phyloP scores from a whole-genome alignment of 2,888 invertebrate genomes.

The Pheosia gnoma region DNA sequence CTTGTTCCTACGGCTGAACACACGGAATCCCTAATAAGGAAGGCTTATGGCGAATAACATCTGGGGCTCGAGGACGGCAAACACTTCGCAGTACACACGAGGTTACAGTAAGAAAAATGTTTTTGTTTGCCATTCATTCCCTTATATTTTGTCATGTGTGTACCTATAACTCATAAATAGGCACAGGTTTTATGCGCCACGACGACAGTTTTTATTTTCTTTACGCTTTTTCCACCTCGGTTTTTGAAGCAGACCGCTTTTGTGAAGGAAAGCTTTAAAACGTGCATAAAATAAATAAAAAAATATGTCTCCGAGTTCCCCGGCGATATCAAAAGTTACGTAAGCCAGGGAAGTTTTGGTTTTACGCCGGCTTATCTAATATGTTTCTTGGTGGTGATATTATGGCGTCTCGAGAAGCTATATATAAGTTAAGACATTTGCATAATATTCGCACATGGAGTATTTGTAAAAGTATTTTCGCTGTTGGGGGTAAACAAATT shows the following conservation, averaged over 20 bases:
- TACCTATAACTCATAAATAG: conserved; percentile 36
- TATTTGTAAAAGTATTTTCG: background rate
- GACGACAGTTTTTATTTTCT: conserved; percentile 26
- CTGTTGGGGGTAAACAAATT: too few species aligned
- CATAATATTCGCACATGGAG: conserved; percentile 19
- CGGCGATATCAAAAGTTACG: conserved; percentile 21
- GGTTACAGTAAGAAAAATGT: conserved; percentile 76
- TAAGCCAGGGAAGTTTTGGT: conserved; percentile 30
- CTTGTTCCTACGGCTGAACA: conserved; percentile 64
- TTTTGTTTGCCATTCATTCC: conserved; percentile 70
- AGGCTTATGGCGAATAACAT: conserved; percentile 81
- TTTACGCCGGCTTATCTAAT: conserved; percentile 36
- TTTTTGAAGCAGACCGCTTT: conserved; percentile 10
- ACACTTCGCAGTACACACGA: conserved; percentile 78
- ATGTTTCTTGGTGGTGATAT: conserved; percentile 34
- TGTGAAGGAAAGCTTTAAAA: conserved; percentile 26
- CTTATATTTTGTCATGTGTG: conserved; percentile 64
- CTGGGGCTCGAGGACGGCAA: conserved; percentile 77
- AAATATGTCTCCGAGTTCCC: conserved; percentile 25
- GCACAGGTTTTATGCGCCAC: conserved; percentile 24
- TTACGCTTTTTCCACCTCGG: conserved; percentile 15
- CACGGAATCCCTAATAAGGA: conserved; percentile 80
- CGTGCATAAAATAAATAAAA: conserved; percentile 20
- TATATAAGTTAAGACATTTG: conserved; percentile 31
- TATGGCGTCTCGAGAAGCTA: conserved; percentile 21